phyloP scores from a whole-genome alignment of 2,113 vertebrate species.

The Calidris pugnax region DNA sequence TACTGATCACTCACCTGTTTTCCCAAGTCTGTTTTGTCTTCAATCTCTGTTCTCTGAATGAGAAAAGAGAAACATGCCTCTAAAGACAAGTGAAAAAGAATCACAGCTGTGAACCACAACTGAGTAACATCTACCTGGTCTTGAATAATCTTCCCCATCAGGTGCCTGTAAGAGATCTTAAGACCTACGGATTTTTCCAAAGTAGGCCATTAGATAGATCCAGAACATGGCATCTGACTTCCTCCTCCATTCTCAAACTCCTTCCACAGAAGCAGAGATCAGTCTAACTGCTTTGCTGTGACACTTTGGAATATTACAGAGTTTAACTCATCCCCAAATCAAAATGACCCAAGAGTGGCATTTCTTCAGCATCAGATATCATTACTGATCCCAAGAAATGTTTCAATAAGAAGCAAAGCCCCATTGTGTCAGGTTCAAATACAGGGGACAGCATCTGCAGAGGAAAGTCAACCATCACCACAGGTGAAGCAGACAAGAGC shows the following conservation, averaged over 20 bases:
- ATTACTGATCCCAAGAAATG: background rate
- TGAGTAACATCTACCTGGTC: background rate
- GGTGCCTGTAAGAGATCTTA: background rate
- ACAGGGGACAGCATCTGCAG: background rate
- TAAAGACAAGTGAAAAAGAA: background rate
- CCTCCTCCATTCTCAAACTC: background rate
- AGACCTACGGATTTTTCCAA: background rate
- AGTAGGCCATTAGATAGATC: background rate
- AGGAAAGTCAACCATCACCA: background rate
- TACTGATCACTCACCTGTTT: background rate
- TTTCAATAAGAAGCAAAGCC: background rate
- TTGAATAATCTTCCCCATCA: background rate
- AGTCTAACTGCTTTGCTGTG: background rate
- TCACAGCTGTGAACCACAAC: background rate
- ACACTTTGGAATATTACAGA: background rate
- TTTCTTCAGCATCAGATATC: background rate
- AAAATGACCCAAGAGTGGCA: background rate
- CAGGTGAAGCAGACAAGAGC: background rate
- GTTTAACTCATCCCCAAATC: background rate
- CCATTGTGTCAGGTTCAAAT: background rate
- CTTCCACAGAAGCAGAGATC: background rate
- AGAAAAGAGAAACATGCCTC: background rate
- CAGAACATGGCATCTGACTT: background rate
- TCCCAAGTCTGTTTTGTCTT: background rate
- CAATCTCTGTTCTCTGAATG: background rate